A percentile compares a stretch with the other conserved stretches of the same genome.
Conservation (phyloP, 1,140 invertebrate species). For the Conus ventricosus region DNA sequence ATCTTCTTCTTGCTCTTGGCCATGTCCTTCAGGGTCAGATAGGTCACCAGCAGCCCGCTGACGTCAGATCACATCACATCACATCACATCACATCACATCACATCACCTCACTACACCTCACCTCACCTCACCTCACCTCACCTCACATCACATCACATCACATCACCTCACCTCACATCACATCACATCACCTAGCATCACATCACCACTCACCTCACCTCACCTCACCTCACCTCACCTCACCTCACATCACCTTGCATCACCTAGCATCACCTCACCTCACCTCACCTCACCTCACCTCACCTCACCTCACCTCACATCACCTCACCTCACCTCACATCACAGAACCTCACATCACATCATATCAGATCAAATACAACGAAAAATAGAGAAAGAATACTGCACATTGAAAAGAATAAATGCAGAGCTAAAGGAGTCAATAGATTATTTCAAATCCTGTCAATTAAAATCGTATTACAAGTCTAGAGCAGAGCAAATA, state of each 20-base stretch:
- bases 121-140: not conserved
- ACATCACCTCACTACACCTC: not conserved
- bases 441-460: no score
- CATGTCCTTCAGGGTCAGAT: constrained; percentile 76
- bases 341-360: not conserved
- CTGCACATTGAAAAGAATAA: no score
- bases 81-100: constrained; percentile 6
- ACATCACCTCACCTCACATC: not conserved
- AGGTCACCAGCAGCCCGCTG: constrained; percentile 80
- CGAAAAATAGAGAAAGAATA: no score
- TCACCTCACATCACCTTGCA: no score
- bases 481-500: no score
- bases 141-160: not conserved
- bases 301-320: not conserved
- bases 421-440: no score
- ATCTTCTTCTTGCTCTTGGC: constrained; percentile 58
- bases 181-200: not conserved
- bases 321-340: constrained; percentile 9
- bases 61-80: constrained; percentile 48
- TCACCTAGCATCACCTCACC: no score
- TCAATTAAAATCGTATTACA: no score
- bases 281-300: no score
- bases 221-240: no score
- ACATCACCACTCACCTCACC: not conserved
- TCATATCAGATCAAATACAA: no score